These are phyloP conservation scores for Chaenodraco wilsoni DNA, from an alignment of 2,797 vertebrate species.

Conservation along the genomic window DNA sequence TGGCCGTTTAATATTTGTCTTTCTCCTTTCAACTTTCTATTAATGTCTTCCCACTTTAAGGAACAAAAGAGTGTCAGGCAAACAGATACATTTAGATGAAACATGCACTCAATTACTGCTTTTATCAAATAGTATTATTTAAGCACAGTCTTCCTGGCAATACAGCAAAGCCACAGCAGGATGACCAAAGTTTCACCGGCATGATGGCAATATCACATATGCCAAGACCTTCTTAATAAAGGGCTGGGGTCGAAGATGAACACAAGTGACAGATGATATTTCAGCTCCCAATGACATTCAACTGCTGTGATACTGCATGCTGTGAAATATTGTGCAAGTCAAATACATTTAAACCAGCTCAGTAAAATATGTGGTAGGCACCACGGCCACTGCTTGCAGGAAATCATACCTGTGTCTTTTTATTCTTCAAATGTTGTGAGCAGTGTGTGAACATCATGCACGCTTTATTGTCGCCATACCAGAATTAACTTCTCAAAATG, in stretches of 20 bases:
- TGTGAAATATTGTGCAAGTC: background rate
- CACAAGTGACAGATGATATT: slow-evolving; percentile 24
- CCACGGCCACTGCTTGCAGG: background rate
- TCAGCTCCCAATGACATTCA: slow-evolving; percentile 27
- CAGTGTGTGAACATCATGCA: background rate
- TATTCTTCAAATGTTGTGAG: background rate
- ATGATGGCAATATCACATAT: background rate
- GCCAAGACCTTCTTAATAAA: slow-evolving; percentile 16
- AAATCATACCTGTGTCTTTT: background rate
- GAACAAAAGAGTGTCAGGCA: background rate
- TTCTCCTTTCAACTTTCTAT: slow-evolving; percentile 5
- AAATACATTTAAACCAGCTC: background rate
- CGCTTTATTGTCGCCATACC: background rate
- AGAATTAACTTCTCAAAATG: background rate
- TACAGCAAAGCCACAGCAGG: background rate
- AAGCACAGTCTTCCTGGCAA: background rate
- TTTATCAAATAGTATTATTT: slow-evolving; percentile 9
- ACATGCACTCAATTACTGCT: background rate
- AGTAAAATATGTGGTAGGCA: background rate
- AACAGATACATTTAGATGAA: background rate
- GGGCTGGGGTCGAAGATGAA: slow-evolving; percentile 23
- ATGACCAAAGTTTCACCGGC: background rate
- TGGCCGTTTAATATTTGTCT: background rate
- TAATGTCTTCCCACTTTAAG: background rate
- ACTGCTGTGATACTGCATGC: background rate